Evolutionary conservation across 2,888 invertebrate genomes (phyloP).

Genomic region (Pseudococcus jackbeardsleyi): DNA sequence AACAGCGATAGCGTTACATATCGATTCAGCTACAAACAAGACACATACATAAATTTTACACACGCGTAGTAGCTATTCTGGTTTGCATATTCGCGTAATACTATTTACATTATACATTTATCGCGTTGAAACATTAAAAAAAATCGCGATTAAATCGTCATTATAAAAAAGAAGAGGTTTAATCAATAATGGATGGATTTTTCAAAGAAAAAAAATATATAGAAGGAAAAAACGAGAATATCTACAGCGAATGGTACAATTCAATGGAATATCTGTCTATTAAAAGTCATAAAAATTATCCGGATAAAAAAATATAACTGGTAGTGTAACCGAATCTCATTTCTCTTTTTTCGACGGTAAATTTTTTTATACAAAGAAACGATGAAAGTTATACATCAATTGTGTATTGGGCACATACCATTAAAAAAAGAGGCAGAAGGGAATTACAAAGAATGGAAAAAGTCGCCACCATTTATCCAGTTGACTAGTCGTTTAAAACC

Average conservation of each 20-base stretch:
- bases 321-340: neutral
- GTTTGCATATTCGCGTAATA: constrained; percentile 11
- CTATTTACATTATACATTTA: constrained; percentile 9
- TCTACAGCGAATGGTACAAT: constrained; percentile 29
- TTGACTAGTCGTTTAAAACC: neutral
- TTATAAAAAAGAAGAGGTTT: neutral
- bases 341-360: neutral
- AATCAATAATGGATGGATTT: constrained; percentile 50
- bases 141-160: constrained; percentile 21
- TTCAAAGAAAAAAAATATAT: neutral
- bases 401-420: neutral
- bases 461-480: neutral
- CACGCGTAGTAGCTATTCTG: constrained; percentile 21
- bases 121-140: constrained; percentile 28
- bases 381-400: constrained; percentile 9
- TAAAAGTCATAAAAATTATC: neutral
- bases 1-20: constrained; percentile 36
- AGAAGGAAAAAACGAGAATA: neutral
- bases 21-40: constrained; percentile 25
- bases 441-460: neutral
- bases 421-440: neutral
- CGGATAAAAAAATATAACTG: no score
- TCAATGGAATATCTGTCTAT: neutral
- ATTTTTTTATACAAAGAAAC: neutral
- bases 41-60: constrained; percentile 20